Conservation (phyloP, 1,140 invertebrate genomes). For the Hormaphis cornu region DNA sequence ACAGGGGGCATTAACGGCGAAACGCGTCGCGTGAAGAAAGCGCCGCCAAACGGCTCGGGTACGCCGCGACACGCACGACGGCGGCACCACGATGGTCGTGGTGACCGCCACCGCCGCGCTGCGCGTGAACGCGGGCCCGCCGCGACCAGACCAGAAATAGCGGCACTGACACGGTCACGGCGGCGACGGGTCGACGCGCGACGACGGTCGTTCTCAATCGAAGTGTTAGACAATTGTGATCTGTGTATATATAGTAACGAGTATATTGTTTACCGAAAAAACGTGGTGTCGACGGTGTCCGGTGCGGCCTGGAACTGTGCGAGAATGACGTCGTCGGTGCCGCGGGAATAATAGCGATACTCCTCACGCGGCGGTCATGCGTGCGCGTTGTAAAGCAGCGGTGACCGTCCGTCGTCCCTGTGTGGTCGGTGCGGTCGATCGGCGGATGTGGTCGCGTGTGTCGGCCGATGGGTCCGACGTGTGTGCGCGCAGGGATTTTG, state of each 20-base stretch:
- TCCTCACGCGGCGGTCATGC: background rate
- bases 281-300: too few species aligned
- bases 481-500: background rate
- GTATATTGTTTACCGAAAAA: too few species aligned
- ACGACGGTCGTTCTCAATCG: too few species aligned
- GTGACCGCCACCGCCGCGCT: slow-evolving; percentile 13
- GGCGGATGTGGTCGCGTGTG: background rate
- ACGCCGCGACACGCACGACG: background rate
- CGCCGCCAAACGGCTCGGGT: slow-evolving; percentile 44
- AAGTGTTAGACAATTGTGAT: too few species aligned
- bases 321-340: background rate
- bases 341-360: background rate
- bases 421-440: background rate
- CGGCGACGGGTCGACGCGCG: background rate
- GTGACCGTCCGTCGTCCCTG: background rate
- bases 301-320: too few species aligned
- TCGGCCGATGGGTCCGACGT: too few species aligned
- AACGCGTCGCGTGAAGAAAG: slow-evolving; percentile 45
- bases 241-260: too few species aligned
- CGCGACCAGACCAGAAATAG: too few species aligned
- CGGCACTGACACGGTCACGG: background rate
- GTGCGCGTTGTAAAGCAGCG: background rate
- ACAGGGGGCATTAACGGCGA: slow-evolving; percentile 60
- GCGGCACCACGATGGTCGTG: background rate
- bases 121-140: background rate